These are phyloP conservation scores for Sipha maydis DNA, from an alignment of 2,888 invertebrate genomes.

Conservation along the genomic window DNA sequence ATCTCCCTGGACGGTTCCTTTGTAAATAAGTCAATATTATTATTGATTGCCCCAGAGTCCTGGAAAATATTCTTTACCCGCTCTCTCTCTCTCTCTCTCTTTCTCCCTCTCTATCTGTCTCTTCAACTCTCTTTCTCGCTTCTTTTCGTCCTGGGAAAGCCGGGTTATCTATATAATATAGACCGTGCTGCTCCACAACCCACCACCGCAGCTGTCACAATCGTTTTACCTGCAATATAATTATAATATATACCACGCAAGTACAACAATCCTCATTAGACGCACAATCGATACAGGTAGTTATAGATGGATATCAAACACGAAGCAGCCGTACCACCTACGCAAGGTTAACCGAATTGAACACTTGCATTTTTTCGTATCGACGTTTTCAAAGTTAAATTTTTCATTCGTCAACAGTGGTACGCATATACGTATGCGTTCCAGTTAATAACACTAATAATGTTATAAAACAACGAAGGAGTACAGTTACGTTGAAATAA, in stretches of 20 bases:
- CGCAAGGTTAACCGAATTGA: neutral
- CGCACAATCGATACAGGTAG: neutral
- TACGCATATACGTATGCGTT: neutral
- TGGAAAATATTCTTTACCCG: slow-evolving; percentile 64
- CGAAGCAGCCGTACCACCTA: neutral
- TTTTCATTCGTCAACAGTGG: neutral
- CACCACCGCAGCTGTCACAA: neutral
- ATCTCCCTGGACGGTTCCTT: slow-evolving; percentile 34
- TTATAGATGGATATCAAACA: neutral
- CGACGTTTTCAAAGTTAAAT: neutral
- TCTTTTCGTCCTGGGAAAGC: neutral
- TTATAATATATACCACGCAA: neutral
- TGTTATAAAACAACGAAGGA: slow-evolving; percentile 6
- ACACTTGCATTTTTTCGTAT: neutral
- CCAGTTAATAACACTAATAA: neutral
- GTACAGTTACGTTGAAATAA: neutral
- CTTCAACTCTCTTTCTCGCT: neutral
- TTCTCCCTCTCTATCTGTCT: neutral
- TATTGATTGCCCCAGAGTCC: slow-evolving; percentile 63
- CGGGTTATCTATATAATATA: neutral
- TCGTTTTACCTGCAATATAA: slow-evolving; percentile 61
- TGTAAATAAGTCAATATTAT: slow-evolving; percentile 14
- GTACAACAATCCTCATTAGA: neutral
- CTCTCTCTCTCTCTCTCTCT: neutral
- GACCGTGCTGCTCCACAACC: neutral